phyloP scores from a whole-genome alignment of 2,797 vertebrate genomes.

The Hippoglossus hippoglossus region DNA sequence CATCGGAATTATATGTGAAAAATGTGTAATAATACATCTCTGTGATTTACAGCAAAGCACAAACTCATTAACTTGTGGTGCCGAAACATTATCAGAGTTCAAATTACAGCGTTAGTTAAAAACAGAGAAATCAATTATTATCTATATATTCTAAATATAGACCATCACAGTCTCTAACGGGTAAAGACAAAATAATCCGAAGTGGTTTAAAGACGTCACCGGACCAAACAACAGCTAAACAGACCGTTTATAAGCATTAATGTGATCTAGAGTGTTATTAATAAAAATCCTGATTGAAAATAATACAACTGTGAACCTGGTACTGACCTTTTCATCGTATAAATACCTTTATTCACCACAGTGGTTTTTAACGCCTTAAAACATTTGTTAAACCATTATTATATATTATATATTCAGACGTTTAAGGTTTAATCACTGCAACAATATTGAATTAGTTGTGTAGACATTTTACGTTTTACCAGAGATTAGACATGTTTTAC shows the following conservation, averaged over 20 bases:
- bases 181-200: constrained; percentile 41
- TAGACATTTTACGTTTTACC: too few relatives aligned
- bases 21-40: constrained; percentile 6
- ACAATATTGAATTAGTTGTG: too few relatives aligned
- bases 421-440: too few relatives aligned
- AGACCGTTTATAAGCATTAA: constrained; percentile 11
- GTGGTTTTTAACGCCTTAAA: too few relatives aligned
- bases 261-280: constrained; percentile 1
- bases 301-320: constrained; percentile 12
- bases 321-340: constrained; percentile 11
- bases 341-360: too few relatives aligned
- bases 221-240: constrained; percentile 28
- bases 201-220: constrained; percentile 25
- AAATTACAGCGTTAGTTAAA: constrained; percentile 22
- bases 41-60: constrained; percentile 50
- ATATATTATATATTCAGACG: too few relatives aligned
- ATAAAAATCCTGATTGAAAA: constrained; percentile 13
- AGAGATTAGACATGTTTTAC: too few relatives aligned
- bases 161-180: constrained; percentile 19
- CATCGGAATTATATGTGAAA: constrained; percentile 32
- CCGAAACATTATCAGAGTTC: constrained; percentile 32
- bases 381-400: too few relatives aligned
- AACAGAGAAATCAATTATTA: constrained; percentile 33
- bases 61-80: constrained; percentile 24
- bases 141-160: constrained; percentile 23